Percentiles rank a stretch among this genome's conserved stretches.
Evolutionary conservation across 2,113 vertebrate species (phyloP).

Genomic region (Rhipidura dahli): DNA sequence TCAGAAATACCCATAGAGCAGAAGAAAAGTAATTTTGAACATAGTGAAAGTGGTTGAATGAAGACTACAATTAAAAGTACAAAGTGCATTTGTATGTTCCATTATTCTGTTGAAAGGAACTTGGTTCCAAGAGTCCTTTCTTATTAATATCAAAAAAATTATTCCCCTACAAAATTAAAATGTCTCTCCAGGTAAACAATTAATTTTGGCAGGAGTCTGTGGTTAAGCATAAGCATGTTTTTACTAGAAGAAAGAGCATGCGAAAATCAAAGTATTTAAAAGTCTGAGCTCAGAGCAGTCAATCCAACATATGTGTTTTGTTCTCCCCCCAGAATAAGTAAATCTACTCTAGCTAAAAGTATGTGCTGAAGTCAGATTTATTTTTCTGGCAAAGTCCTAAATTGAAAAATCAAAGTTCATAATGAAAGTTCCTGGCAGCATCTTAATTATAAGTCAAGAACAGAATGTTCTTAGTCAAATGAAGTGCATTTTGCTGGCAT

Average conservation of each 20-base stretch:
- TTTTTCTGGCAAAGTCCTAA: conserved; percentile 23
- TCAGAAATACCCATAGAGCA: not conserved
- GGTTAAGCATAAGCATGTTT: not conserved
- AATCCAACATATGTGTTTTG: not conserved
- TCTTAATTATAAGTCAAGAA: conserved; percentile 39
- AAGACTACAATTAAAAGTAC: conserved; percentile 2
- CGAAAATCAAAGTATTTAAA: not conserved
- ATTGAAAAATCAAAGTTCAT: conserved; percentile 33
- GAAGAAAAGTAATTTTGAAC: conserved; percentile 13
- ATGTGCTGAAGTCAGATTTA: conserved; percentile 9
- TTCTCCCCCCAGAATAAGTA: not conserved
- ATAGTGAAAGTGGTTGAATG: not conserved
- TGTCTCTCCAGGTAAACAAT: not conserved
- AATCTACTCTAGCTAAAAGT: not conserved
- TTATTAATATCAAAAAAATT: not conserved
- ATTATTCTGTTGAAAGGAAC: not conserved
- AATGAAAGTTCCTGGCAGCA: conserved; percentile 37
- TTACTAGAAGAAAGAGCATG: not conserved
- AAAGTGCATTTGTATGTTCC: not conserved
- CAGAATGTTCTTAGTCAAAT: conserved; percentile 40
- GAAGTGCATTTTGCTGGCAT: not conserved
- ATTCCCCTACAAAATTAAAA: not conserved
- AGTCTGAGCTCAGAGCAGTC: not conserved
- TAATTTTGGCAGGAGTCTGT: not conserved
- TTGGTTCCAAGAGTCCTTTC: not conserved